Evolutionary conservation across 2,113 vertebrate species (phyloP).

Genomic region (Ailuropoda melanoleuca): DNA sequence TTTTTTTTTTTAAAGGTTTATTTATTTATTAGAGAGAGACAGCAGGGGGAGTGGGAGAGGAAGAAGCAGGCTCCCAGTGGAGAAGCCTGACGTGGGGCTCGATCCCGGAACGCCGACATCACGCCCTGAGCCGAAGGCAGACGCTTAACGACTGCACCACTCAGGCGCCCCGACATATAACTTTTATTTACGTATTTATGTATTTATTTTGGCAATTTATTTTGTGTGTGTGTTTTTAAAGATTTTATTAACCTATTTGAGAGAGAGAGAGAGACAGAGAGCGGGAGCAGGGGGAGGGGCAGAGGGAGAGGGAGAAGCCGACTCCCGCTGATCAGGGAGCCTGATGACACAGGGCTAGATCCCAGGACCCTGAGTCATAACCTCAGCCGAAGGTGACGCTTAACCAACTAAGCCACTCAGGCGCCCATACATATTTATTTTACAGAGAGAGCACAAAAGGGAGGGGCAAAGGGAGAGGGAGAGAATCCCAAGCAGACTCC

Average conservation of each 20-base stretch:
- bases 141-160: no score
- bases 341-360: rapidly evolving
- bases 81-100: no score
- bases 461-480: background rate
- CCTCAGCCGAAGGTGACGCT: background rate
- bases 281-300: background rate
- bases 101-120: no score
- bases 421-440: background rate
- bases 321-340: background rate
- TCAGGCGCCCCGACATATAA: no score
- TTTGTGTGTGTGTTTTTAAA: background rate
- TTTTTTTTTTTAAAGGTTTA: no score
- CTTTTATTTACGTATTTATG: background rate
- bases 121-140: no score
- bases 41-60: no score
- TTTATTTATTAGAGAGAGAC: no score
- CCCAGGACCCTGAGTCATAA: background rate
- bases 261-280: background rate
- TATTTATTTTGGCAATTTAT: background rate
- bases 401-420: background rate
- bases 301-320: background rate
- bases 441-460: background rate
- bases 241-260: background rate
- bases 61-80: no score
- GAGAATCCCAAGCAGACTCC: background rate